Base-by-base conservation (phyloP, 2,113 vertebrate species). In the Colossoma macropomum region DNA sequence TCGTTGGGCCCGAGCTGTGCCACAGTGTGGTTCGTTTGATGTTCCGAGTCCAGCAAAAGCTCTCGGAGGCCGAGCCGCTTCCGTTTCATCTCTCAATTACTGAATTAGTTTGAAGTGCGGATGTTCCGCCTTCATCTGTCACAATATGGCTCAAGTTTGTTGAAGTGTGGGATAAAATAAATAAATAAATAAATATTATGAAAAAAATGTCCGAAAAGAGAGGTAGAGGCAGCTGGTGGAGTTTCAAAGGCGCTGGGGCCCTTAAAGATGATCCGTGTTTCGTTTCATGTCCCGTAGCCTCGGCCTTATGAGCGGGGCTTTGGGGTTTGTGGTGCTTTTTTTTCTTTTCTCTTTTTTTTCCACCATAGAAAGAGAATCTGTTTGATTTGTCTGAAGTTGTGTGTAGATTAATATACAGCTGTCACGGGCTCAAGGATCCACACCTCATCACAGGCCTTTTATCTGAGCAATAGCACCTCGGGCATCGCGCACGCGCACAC, bases 401-500 rank as follows among this genome's bases (percentile, higher is more conserved):
- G 97, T 95, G 97, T 95, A 94, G 96, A 98, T 97, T 97, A 97
- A 98, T 98, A 97, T 98, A 97, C 97, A 98, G 97, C 97, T 98
- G 97, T 97, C 98, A 97, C 96, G 95, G 95, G 95, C 89, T 95
- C 93, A 96, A 96, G 94, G 96, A 97, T 96, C 94, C 94, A 96
- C 95, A 93, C 94, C 91, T 94, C 93, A 93, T 94, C 91, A 89
- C 86, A 80, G 77, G 87, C 32, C 97, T 99, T 98, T 98, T 93
- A 98, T 98, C 95, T 97, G 92, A 77, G 88, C 88, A 92, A 91
- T 94, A 92, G 96, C 94, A 97, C 97, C 96, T 92, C 93, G 85
- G 96, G 96, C 96, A 93, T 91, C 81, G 92, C 70, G 65, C 48
- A 41, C 48, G 54, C 78, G 25, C n/a, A 59, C 32, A 34, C 38